A percentile compares a stretch with the other conserved stretches of the same genome.
Conservation (phyloP, 2,797 vertebrate species). For the Pteronotus mesoamericanus region DNA sequence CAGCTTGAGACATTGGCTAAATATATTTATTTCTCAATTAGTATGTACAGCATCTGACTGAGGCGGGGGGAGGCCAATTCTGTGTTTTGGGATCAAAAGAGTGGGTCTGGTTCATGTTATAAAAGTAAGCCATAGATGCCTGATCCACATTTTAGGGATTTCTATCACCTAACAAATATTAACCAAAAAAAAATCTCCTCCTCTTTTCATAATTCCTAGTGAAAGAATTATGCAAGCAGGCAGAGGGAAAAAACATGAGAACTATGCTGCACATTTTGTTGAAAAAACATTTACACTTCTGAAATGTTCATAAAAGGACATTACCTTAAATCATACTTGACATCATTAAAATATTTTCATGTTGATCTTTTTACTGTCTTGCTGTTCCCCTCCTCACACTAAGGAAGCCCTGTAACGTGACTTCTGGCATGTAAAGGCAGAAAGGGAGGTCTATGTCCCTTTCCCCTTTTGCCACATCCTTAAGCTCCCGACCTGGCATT, state of each 20-base stretch:
- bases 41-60: neutral
- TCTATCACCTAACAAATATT: constrained; percentile 11
- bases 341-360: constrained; percentile 43
- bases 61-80: neutral
- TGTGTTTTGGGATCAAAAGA: constrained; percentile 12
- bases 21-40: constrained; percentile 22
- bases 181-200: neutral
- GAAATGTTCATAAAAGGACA: neutral
- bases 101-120: neutral
- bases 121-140: neutral
- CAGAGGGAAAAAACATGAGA: neutral
- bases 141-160: constrained; percentile 3
- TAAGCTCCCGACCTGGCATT: neutral
- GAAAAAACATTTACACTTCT: constrained; percentile 37
- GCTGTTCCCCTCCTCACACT: neutral
- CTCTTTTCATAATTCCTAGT: constrained; percentile 39
- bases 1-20: neutral
- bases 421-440: neutral
- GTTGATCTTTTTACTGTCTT: neutral
- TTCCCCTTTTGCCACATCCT: neutral
- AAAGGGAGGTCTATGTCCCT: neutral
- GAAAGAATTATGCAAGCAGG: constrained; percentile 33
- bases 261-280: neutral
- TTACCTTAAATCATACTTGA: constrained; percentile 39
- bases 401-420: neutral